Percentiles rank a stretch among this genome's conserved stretches.
Conservation (phyloP, 2,888 invertebrate genomes). For the Willowsia nigromaculata region DNA sequence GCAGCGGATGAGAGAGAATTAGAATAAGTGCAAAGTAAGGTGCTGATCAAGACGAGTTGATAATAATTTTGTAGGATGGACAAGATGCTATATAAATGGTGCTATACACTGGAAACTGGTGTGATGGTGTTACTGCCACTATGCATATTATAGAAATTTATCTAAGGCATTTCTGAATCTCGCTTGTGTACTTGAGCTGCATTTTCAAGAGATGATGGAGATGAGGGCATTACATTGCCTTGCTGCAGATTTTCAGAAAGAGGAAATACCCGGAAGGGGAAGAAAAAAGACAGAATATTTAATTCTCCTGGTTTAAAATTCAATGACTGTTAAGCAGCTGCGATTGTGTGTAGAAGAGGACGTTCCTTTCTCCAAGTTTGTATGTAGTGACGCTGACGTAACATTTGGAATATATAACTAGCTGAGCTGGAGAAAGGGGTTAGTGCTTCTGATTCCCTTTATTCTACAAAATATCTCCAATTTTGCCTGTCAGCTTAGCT, state of each 20-base stretch:
- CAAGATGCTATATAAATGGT: no score
- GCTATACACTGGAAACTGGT: no score
- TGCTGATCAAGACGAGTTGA: not conserved
- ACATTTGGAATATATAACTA: constrained; percentile 2
- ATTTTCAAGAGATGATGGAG: not conserved
- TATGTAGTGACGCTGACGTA: no score
- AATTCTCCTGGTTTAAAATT: constrained; percentile 36
- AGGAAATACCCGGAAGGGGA: not conserved
- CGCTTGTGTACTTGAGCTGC: not conserved
- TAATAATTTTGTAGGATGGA: not conserved
- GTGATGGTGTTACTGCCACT: no score
- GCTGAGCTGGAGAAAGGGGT: not conserved
- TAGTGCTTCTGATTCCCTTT: not conserved
- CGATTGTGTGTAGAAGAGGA: not conserved
- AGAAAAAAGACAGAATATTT: not conserved
- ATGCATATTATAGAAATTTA: not conserved
- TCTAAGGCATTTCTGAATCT: not conserved
- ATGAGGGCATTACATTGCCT: not conserved
- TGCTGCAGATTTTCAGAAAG: not conserved
- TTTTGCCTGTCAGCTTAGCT: not conserved
- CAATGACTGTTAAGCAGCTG: constrained; percentile 27
- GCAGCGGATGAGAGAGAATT: not conserved
- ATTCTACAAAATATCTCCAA: not conserved
- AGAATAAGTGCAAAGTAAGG: constrained; percentile 33
- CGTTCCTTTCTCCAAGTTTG: not conserved